These are phyloP conservation scores for Kradibia gibbosae DNA, from an alignment of 1,140 invertebrate species.

Conservation along the genomic window DNA sequence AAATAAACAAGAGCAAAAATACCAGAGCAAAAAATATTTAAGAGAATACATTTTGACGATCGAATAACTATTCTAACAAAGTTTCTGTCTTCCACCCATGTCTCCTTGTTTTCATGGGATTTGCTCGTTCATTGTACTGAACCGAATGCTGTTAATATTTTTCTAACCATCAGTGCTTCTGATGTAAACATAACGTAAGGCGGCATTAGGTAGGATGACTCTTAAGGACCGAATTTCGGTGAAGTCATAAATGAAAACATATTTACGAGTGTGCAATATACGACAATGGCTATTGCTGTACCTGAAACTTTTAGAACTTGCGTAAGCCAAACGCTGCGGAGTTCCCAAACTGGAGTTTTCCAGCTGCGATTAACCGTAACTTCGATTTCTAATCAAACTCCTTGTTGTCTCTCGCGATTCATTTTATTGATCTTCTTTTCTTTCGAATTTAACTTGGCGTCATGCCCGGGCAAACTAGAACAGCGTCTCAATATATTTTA, in stretches of 20 bases:
- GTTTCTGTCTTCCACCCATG: neutral
- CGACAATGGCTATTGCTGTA: neutral
- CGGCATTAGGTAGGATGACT: neutral
- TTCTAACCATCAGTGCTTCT: neutral
- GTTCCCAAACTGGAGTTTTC: neutral
- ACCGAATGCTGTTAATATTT: neutral
- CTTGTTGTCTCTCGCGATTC: neutral
- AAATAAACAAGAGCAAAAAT: no score
- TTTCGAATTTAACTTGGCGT: neutral
- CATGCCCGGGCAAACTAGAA: neutral
- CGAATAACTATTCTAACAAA: neutral
- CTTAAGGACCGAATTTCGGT: neutral
- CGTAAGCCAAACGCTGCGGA: neutral
- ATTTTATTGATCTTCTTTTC: neutral
- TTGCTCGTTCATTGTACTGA: neutral
- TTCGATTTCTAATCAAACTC: slow-evolving; percentile 19
- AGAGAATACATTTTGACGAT: neutral
- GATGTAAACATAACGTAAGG: neutral
- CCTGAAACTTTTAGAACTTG: neutral
- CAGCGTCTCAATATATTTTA: neutral
- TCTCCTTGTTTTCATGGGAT: neutral
- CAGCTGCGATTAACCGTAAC: neutral
- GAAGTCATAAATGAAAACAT: neutral
- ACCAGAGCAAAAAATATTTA: no score
- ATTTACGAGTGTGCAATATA: neutral